Conservation (phyloP, 2,888 invertebrate species). For the Scaeva pyrastri region DNA sequence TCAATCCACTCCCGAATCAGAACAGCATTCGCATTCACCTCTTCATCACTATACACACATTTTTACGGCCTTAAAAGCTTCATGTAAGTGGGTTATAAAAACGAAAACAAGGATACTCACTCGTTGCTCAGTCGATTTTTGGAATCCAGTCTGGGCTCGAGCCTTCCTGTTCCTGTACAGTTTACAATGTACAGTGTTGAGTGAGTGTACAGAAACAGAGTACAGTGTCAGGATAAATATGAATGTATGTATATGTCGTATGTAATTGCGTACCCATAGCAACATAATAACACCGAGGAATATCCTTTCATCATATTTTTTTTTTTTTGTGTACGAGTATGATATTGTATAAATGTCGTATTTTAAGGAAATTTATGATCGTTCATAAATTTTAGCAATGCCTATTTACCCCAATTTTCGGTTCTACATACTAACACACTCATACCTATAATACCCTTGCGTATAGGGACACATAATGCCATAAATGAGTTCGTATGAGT, state of each 20-base stretch:
- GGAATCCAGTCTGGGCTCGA: constrained; percentile 14
- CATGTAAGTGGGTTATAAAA: constrained; percentile 76
- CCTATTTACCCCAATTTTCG: background rate
- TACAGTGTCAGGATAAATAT: too few relatives aligned
- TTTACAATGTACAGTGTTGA: background rate
- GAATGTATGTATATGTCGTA: too few relatives aligned
- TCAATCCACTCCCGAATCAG: background rate
- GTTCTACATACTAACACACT: background rate
- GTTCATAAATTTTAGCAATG: constrained; percentile 67
- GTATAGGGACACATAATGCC: too few relatives aligned
- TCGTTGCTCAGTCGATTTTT: constrained; percentile 64
- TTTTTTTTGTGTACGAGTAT: too few relatives aligned
- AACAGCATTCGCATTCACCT: constrained; percentile 35
- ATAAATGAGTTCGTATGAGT: too few relatives aligned
- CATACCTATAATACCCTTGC: too few relatives aligned
- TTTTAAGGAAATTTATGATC: constrained; percentile 69
- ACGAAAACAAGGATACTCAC: constrained; percentile 72
- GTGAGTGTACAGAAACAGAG: too few relatives aligned
- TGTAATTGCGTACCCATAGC: background rate
- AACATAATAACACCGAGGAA: constrained; percentile 42
- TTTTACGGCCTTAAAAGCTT: constrained; percentile 72
- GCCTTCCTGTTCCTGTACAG: background rate
- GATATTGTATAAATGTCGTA: constrained; percentile 52
- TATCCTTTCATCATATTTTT: constrained; percentile 56
- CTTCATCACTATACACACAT: constrained; percentile 44